Evolutionary conservation across 1,140 invertebrate species (phyloP), one percentile per base, ranked within the genome.

Genomic region (Drosophila mauritiana): DNA sequence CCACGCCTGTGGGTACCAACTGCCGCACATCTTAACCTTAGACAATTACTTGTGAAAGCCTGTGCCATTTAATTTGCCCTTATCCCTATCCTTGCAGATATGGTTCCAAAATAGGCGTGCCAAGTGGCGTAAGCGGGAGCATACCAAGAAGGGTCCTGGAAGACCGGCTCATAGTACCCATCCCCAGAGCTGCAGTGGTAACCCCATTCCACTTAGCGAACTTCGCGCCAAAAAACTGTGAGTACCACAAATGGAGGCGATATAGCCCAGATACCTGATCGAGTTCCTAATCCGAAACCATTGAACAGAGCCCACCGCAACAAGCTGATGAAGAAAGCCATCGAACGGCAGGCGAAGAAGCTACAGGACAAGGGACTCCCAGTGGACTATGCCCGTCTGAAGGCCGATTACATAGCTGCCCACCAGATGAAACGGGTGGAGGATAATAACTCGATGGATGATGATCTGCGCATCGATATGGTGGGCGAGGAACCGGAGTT

Each of bases 101-200:
- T 99, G 98, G 98, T 99, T 99, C 93, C 99, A 99, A 94, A 99
- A 99, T 92, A 95, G 99, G 22, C 94, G 99, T 31, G 99, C 99
- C 11, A 99, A 99, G 93, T 99, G 98, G 98, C 94, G 98, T 53
- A 99, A 99, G 93, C 98, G 98, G 93, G 99, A 99, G 92, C 98
- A 99, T 93, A 99, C 98, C 39, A 98, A 99, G 93, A 99, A 99
- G 84, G 98, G 98, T n/a, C 98, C 98, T 0, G 98, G 98, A 0
- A 95, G 98, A 92, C 98, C 98, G 37, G 98, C 98, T 2, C 98
- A 99, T 93, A 99, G 99, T 93, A 98, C 98, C 2, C 98, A 99
- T 92, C 98, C 98, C 0, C 98, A 99, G 91, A 98, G 97, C 42
- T 99, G 98, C 93, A 98, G 97, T 69, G 98, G 98, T 0, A 98